These are phyloP conservation scores for Margaritifera margaritifera DNA, from an alignment of 2,888 invertebrate species.

Conservation along the genomic window DNA sequence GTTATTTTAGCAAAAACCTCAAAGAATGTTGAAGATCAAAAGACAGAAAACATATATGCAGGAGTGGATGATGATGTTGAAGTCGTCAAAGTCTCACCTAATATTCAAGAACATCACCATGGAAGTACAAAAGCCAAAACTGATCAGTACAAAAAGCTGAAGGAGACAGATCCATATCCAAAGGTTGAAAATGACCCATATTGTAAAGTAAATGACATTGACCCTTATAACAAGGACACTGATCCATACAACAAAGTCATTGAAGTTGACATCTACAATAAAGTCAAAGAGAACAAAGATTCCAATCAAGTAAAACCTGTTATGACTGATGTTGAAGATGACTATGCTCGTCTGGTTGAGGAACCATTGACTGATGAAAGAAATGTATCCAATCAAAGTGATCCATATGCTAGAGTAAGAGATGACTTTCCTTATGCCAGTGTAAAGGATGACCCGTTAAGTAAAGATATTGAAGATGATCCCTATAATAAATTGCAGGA, in stretches of 20 bases:
- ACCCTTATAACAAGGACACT: slow-evolving; percentile 31
- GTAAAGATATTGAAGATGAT: slow-evolving; percentile 29
- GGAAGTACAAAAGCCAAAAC: slow-evolving; percentile 2
- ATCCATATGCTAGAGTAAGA: slow-evolving; percentile 35
- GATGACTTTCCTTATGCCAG: slow-evolving; percentile 41
- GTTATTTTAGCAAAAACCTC: slow-evolving; percentile 29
- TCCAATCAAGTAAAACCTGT: neutral
- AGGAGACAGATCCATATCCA: too few species aligned
- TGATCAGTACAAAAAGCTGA: neutral
- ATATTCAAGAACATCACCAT: slow-evolving; percentile 6
- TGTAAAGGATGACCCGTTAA: slow-evolving; percentile 38
- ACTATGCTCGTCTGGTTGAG: too few species aligned
- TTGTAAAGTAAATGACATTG: slow-evolving; percentile 20
- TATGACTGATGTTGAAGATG: too few species aligned
- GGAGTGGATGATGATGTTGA: slow-evolving; percentile 28
- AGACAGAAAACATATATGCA: slow-evolving; percentile 37
- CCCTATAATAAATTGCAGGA: slow-evolving; percentile 34
- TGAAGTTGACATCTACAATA: slow-evolving; percentile 25
- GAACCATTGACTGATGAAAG: slow-evolving; percentile 23
- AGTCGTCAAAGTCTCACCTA: slow-evolving; percentile 14
- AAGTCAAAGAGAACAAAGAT: slow-evolving; percentile 9
- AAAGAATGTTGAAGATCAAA: slow-evolving; percentile 22
- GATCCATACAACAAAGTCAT: slow-evolving; percentile 34
- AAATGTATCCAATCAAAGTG: slow-evolving; percentile 40
- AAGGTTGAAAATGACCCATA: slow-evolving; percentile 14